A percentile compares a stretch with the other conserved stretches of the same genome.
Conservation (phyloP, 2,888 invertebrate species). For the Cepaea hortensis region DNA sequence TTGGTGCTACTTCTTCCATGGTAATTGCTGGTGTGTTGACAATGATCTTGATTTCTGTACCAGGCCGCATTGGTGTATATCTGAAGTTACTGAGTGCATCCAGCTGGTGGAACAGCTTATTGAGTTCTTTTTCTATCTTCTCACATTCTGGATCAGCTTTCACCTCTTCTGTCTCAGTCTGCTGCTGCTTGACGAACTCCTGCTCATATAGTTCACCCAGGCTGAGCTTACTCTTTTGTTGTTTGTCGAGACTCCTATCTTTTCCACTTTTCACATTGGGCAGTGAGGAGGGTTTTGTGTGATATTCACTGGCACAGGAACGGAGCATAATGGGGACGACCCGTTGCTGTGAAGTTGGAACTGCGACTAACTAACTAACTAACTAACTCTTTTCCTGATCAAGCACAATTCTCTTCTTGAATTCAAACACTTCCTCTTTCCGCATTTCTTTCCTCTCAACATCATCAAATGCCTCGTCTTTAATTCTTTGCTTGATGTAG, state of each 20-base stretch:
- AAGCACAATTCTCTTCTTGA: slow-evolving; percentile 89
- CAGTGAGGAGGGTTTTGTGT: too few relatives aligned
- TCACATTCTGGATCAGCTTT: slow-evolving; percentile 83
- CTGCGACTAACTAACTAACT: too few relatives aligned
- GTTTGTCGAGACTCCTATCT: too few relatives aligned
- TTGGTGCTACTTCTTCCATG: slow-evolving; percentile 97
- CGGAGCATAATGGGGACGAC: too few relatives aligned
- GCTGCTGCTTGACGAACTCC: slow-evolving; percentile 77
- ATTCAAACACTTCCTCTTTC: slow-evolving; percentile 87
- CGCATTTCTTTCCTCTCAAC: slow-evolving; percentile 91
- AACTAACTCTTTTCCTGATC: slow-evolving; percentile 96
- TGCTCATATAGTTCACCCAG: slow-evolving; percentile 94
- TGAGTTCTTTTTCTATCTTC: slow-evolving; percentile 86
- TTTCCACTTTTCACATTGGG: too few relatives aligned
- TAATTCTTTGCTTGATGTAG: slow-evolving; percentile 92
- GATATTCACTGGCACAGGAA: too few relatives aligned
- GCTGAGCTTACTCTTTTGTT: slow-evolving; percentile 94
- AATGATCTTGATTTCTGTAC: slow-evolving; percentile 91
- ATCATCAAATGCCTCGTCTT: slow-evolving; percentile 93
- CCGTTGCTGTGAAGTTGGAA: too few relatives aligned
- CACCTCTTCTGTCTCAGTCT: slow-evolving; percentile 68
- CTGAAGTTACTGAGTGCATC: slow-evolving; percentile 96
- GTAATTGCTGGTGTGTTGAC: slow-evolving; percentile 92
- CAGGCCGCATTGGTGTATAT: slow-evolving; percentile 90
- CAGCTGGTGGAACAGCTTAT: slow-evolving; percentile 86